phyloP scores from a whole-genome alignment of 2,113 vertebrate genomes.

The Solea solea region DNA sequence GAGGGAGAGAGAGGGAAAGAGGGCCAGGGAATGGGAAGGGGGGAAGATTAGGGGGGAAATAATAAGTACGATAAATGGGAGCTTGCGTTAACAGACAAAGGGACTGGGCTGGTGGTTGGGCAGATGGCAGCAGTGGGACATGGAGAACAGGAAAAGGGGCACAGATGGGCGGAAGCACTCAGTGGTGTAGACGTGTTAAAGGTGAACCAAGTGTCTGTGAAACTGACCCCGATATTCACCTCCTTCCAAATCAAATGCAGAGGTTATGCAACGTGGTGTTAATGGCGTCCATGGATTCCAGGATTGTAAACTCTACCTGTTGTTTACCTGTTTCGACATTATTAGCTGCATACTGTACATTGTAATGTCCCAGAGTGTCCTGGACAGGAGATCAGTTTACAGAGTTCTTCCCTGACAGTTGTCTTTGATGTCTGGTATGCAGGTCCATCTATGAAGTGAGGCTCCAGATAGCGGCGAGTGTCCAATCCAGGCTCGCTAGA shows the following conservation, averaged over 20 bases:
- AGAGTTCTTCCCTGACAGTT: conserved; percentile 28
- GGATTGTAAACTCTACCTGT: conserved; percentile 35
- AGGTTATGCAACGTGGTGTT: conserved; percentile 50
- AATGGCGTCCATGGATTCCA: neutral
- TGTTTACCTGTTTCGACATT: conserved; percentile 50
- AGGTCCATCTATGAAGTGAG: conserved; percentile 31
- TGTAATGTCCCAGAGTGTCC: conserved; percentile 46
- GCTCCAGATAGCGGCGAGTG: conserved; percentile 40
- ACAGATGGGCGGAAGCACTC: conserved; percentile 72
- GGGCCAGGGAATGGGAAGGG: conserved; percentile 36
- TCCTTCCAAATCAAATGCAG: conserved; percentile 25
- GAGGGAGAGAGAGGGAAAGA: conserved; percentile 27
- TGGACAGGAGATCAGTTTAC: conserved; percentile 50
- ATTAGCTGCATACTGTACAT: conserved; percentile 54
- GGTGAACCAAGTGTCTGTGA: conserved; percentile 64
- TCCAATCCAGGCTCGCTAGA: conserved; percentile 27
- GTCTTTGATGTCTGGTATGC: conserved; percentile 74
- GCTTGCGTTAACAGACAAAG: conserved; percentile 10
- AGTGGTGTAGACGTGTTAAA: conserved; percentile 54
- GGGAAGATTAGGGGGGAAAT: conserved; percentile 43
- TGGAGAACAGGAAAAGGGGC: conserved; percentile 61
- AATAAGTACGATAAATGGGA: conserved; percentile 40
- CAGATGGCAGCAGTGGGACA: conserved; percentile 16
- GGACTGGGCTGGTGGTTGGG: neutral
- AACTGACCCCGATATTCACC: conserved; percentile 49